Evolutionary conservation across 2,113 vertebrate species (phyloP).

Genomic region (Nothocercus nigrocapillus): DNA sequence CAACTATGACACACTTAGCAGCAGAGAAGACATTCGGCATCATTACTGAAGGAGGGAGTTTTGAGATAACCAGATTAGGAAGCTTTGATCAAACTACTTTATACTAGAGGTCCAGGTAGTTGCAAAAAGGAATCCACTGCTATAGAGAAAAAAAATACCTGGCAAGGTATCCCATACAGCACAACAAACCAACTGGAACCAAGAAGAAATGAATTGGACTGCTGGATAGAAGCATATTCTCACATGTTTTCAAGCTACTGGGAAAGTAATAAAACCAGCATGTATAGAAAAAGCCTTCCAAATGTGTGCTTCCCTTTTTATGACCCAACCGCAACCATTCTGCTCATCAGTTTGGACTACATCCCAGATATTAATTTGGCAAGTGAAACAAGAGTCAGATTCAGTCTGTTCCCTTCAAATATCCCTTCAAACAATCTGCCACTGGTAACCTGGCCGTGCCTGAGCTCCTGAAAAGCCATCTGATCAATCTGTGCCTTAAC

Average conservation of each 20-base stretch:
- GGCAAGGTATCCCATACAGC: background rate
- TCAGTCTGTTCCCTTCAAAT: constrained; percentile 7
- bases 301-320: constrained; percentile 29
- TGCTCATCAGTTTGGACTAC: constrained; percentile 35
- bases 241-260: background rate
- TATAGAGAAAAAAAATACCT: background rate
- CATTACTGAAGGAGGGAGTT: background rate
- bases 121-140: background rate
- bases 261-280: constrained; percentile 25
- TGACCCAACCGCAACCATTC: constrained; percentile 12
- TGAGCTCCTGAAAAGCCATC: background rate
- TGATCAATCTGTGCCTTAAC: background rate
- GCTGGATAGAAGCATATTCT: constrained; percentile 12
- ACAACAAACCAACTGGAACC: constrained; percentile 17
- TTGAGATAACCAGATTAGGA: background rate
- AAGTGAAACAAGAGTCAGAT: background rate
- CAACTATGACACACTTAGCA: background rate
- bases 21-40: background rate
- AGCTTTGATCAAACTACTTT: background rate
- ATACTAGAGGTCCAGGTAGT: background rate
- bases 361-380: constrained; percentile 59
- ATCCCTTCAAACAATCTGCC: constrained; percentile 23
- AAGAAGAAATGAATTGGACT: constrained; percentile 29
- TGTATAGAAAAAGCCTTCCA: constrained; percentile 19
- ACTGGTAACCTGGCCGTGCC: background rate